Percentiles rank a stretch among this genome's conserved stretches.
Conservation (phyloP, 2,113 vertebrate species). For the Ciconia maguari region DNA sequence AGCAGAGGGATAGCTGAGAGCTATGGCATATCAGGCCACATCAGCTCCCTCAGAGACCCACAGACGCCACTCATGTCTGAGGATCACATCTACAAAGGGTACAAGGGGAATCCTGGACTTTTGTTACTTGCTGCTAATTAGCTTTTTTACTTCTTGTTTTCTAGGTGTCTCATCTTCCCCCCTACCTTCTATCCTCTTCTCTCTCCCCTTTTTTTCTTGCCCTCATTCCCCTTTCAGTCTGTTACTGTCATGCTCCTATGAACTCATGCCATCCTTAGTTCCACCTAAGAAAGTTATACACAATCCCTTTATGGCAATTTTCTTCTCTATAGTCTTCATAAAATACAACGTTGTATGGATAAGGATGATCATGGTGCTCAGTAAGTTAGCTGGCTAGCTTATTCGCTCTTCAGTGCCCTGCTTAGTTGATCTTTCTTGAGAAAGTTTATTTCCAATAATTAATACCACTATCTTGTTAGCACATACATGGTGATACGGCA, state of each 20-base stretch:
- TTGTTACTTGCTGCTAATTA: not conserved
- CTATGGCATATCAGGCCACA: accelerated
- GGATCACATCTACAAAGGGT: not conserved
- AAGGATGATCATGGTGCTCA: accelerated
- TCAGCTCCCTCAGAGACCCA: not conserved
- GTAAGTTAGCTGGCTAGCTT: not conserved
- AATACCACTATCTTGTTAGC: not conserved
- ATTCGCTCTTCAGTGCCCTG: not conserved
- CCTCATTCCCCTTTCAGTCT: not conserved
- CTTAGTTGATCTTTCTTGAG: not conserved
- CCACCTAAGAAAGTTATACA: not conserved
- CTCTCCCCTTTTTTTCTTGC: not conserved
- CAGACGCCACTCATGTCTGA: not conserved
- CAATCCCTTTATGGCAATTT: not conserved
- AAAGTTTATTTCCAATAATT: not conserved
- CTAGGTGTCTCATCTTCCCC: not conserved
- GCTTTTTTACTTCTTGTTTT: not conserved
- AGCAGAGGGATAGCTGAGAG: not conserved
- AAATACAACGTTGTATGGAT: not conserved
- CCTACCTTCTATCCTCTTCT: not conserved
- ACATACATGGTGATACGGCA: accelerated
- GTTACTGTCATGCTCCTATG: not conserved
- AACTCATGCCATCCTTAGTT: not conserved
- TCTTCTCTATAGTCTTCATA: not conserved
- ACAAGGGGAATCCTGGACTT: not conserved